Conservation (phyloP, 2,888 invertebrate genomes). For the Deilephila elpenor region DNA sequence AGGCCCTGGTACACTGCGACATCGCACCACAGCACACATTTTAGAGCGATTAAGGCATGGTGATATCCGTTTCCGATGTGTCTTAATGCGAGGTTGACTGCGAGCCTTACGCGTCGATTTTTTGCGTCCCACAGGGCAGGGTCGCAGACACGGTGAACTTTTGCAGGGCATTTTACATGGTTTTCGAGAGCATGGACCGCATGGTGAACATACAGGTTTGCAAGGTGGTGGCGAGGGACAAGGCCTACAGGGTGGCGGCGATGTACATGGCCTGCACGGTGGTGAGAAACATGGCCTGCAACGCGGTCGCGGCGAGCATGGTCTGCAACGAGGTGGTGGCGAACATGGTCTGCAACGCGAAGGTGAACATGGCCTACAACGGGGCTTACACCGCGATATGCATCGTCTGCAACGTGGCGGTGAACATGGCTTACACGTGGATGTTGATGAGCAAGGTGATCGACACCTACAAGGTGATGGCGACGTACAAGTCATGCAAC, state of each 20-base stretch:
- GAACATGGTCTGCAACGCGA: conserved; percentile 13
- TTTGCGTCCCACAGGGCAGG: conserved; percentile 65
- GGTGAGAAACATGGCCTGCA: conserved; percentile 4
- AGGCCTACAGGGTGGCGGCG: neutral
- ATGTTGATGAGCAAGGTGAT: conserved; percentile 34
- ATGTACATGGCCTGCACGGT: conserved; percentile 7
- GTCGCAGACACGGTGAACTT: conserved; percentile 66
- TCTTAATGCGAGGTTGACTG: conserved; percentile 65
- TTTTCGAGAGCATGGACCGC: conserved; percentile 34
- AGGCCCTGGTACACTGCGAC: conserved; percentile 65
- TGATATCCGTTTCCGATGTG: conserved; percentile 63
- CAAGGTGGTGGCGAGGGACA: conserved; percentile 39
- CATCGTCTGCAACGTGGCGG: conserved; percentile 24
- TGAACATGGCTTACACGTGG: conserved; percentile 38
- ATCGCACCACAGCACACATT: conserved; percentile 64
- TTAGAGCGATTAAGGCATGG: conserved; percentile 69
- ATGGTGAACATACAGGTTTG: conserved; percentile 36
- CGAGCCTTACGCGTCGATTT: conserved; percentile 54
- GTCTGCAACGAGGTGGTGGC: conserved; percentile 21
- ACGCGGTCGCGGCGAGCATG: conserved; percentile 34
- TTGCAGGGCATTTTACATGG: conserved; percentile 55
- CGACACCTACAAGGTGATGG: conserved; percentile 34
- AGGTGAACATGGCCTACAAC: conserved; percentile 9
- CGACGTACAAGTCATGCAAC: conserved; percentile 35
- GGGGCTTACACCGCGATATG: neutral